These are phyloP conservation scores for Muntiacus reevesi DNA, from an alignment of 2,113 vertebrate genomes.

Conservation along the genomic window DNA sequence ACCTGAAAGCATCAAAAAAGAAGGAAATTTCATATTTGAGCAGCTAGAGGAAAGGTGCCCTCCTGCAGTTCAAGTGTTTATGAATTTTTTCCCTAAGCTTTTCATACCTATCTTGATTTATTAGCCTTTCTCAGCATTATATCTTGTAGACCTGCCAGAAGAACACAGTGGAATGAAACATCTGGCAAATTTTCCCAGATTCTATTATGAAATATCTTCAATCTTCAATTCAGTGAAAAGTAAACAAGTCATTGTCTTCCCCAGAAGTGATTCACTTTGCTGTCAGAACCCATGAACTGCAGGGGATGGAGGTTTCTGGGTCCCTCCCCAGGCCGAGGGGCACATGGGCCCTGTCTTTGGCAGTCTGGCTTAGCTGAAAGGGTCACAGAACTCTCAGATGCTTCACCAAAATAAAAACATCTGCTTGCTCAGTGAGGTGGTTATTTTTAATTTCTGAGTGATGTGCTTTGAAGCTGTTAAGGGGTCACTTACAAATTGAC, in stretches of 20 bases:
- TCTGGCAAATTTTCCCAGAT: slow-evolving; percentile 78
- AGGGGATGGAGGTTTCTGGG: slow-evolving; percentile 9
- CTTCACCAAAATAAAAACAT: slow-evolving; percentile 48
- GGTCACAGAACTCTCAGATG: not conserved
- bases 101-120: slow-evolving; percentile 75
- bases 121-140: slow-evolving; percentile 75
- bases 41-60: slow-evolving; percentile 58
- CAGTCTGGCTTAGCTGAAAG: slow-evolving; percentile 13
- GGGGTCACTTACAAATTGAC: slow-evolving; percentile 14
- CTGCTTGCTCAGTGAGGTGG: not conserved
- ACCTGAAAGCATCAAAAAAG: slow-evolving; percentile 56
- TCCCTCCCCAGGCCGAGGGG: not conserved
- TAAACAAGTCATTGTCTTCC: slow-evolving; percentile 79
- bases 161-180: slow-evolving; percentile 78
- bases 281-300: slow-evolving; percentile 53
- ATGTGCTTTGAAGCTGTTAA: slow-evolving; percentile 18
- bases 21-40: slow-evolving; percentile 61
- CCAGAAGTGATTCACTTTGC: slow-evolving; percentile 68
- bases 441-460: slow-evolving; percentile 9
- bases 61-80: slow-evolving; percentile 59
- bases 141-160: slow-evolving; percentile 75
- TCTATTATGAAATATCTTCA: slow-evolving; percentile 80
- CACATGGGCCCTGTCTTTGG: not conserved
- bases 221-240: slow-evolving; percentile 75
- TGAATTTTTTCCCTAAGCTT: slow-evolving; percentile 66